These are phyloP conservation scores for Drosophila differens DNA, from an alignment of 2,888 invertebrate species.

Conservation along the genomic window DNA sequence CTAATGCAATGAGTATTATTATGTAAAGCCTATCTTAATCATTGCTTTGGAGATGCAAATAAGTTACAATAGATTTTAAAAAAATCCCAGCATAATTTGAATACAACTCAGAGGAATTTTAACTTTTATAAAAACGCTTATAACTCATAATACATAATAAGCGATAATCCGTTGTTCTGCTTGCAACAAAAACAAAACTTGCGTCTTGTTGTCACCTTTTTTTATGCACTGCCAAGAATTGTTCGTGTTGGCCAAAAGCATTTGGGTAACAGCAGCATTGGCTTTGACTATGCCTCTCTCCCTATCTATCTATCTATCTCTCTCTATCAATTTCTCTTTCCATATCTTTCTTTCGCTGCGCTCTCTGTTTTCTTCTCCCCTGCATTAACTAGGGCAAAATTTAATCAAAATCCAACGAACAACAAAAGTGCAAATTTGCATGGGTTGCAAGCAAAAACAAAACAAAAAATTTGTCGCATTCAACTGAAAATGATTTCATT, in stretches of 20 bases:
- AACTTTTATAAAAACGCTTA: no score
- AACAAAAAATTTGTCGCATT: conserved; percentile 13
- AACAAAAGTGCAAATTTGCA: conserved; percentile 21
- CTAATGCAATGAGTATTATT: neutral
- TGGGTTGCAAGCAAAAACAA: conserved; percentile 1
- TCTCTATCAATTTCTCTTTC: neutral
- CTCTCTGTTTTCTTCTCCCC: conserved; percentile 15
- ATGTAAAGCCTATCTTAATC: neutral
- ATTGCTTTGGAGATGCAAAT: neutral
- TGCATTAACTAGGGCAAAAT: conserved; percentile 58
- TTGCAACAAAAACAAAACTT: neutral
- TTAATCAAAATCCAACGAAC: conserved; percentile 50
- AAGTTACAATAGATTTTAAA: neutral
- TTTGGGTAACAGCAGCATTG: conserved; percentile 8
- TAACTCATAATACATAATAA: no score
- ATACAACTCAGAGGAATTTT: neutral
- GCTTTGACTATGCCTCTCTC: conserved; percentile 3
- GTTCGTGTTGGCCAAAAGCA: neutral
- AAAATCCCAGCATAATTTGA: no score
- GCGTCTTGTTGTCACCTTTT: neutral
- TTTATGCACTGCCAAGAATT: neutral
- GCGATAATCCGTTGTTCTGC: neutral
- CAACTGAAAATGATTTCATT: conserved; percentile 21
- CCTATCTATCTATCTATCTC: neutral
- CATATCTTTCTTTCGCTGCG: neutral